Base-by-base conservation (phyloP, 1,140 invertebrate species). In the Maniola jurtina region DNA sequence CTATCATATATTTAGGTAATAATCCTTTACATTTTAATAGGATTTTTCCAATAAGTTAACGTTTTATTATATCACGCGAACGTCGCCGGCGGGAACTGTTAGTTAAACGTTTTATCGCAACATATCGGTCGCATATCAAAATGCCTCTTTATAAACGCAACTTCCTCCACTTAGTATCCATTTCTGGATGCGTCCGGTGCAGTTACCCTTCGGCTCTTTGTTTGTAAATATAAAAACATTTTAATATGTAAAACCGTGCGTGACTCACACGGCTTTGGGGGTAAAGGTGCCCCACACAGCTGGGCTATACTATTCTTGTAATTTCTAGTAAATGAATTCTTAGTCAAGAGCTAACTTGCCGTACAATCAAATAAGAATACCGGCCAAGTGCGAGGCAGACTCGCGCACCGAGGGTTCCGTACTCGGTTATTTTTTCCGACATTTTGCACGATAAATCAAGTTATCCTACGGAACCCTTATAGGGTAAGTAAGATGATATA, bases 201-300 rank as follows among this genome's bases (percentile, higher is more conserved):
- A 76, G 72, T 77, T 77, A 83, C 81, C 80, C 80, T 69, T 54
- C 61, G 63, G 58, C 66, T 72, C 77, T 72, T 81, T 84, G 81
- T 86, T 84, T 86, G 81, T 86, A 83, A 86, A 86, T 85, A 83
- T 76, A 75, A 76, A 80, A 79, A 79, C 73, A 78, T 77, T 81
- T 77, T 75, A 75, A 79, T 79, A 81, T 80, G 75, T 76, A 79
- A 80, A 82, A 72, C 64, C 8, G 67, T 72, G 68, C 74, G 75
- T 83, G 81, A 81, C 68, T 79, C 79, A 80, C 73, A 66, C 64
- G 60, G 59, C 61, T 62, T 65, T 47, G 57, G 54, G 55, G 61
- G 57, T 58, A 64, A 61, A 71, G 67, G 54, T 65, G 54, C 34
- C 54, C 42, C 47, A 52, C 64, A 73, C 74, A 73, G 74, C 74